A percentile compares a stretch with the other conserved stretches of the same genome.
phyloP scores from a whole-genome alignment of 2,888 invertebrate species.

The Octodonta nipae region DNA sequence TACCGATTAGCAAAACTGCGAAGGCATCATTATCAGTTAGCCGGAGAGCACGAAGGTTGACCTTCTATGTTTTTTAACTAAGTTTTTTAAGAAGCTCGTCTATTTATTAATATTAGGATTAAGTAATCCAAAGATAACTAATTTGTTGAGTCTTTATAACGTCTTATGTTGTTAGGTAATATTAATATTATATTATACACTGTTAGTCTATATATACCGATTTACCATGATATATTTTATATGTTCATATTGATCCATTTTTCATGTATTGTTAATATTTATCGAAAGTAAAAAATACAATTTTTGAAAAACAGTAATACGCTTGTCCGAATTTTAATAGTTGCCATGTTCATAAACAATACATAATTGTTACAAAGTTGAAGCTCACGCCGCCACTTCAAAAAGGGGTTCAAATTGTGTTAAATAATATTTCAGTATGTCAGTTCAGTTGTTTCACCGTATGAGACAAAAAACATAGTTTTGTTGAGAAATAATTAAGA shows the following conservation, averaged over 20 bases:
- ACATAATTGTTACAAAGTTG: no score
- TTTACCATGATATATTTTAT: constrained; percentile 22
- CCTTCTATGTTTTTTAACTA: constrained; percentile 2
- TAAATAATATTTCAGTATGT: no score
- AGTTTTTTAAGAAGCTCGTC: background rate
- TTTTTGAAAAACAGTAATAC: no score
- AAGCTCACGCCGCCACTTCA: no score
- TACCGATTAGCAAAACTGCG: constrained; percentile 72
- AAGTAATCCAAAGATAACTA: constrained; percentile 15
- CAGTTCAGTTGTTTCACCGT: no score
- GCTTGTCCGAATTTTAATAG: no score
- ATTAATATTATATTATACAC: constrained; percentile 19
- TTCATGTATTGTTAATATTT: constrained; percentile 2
- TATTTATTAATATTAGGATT: constrained; percentile 15
- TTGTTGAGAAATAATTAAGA: no score
- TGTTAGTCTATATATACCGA: no score
- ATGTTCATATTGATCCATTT: constrained; percentile 17
- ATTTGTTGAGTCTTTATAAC: constrained; percentile 10
- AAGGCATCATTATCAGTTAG: constrained; percentile 82
- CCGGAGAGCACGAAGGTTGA: constrained; percentile 42
- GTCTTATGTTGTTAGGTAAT: constrained; percentile 9
- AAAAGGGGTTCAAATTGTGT: no score
- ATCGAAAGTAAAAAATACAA: constrained; percentile 2
- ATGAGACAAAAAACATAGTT: no score
- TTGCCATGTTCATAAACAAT: no score